These are phyloP conservation scores for Nemopilema nomurai DNA, from an alignment of 30 jellyfish, hydroid and myxozoan species.

Conservation along the genomic window DNA sequence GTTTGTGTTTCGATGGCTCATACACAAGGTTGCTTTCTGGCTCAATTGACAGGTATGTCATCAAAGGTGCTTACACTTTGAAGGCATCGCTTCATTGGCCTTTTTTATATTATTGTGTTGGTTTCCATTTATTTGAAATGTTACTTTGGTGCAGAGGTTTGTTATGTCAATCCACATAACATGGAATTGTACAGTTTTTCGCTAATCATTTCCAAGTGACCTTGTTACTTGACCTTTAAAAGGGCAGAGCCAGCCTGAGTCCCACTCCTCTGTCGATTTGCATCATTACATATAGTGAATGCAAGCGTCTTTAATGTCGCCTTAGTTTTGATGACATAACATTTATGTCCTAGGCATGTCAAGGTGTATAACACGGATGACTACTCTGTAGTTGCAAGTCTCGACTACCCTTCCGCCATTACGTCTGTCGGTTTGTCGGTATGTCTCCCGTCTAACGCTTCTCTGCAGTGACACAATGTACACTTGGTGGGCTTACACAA, in stretches of 20 bases:
- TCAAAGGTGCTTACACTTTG: background rate
- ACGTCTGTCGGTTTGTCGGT: constrained; percentile 92
- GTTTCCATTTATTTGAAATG: background rate
- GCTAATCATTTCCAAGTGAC: too few species aligned
- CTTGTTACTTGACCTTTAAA: too few species aligned
- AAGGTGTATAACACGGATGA: constrained; percentile 88
- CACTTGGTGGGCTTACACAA: background rate
- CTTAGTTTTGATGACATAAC: background rate
- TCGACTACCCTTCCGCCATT: constrained; percentile 89
- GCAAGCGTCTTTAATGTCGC: too few species aligned
- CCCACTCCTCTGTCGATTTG: too few species aligned
- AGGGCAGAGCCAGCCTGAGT: too few species aligned
- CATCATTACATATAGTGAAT: too few species aligned
- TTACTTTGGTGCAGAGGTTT: background rate
- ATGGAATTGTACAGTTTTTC: too few species aligned
- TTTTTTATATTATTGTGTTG: background rate
- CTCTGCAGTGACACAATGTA: background rate
- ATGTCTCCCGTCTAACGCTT: constrained; percentile 29
- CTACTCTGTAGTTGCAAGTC: constrained; percentile 80
- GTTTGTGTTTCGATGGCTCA: constrained; percentile 87
- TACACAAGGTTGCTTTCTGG: constrained; percentile 87
- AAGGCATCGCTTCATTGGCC: too few species aligned
- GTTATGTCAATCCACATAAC: too few species aligned
- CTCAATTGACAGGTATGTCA: constrained; percentile 84
- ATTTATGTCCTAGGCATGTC: constrained; percentile 61